Evolutionary conservation across 2,113 vertebrate genomes (phyloP).

Genomic region (Podiceps cristatus): DNA sequence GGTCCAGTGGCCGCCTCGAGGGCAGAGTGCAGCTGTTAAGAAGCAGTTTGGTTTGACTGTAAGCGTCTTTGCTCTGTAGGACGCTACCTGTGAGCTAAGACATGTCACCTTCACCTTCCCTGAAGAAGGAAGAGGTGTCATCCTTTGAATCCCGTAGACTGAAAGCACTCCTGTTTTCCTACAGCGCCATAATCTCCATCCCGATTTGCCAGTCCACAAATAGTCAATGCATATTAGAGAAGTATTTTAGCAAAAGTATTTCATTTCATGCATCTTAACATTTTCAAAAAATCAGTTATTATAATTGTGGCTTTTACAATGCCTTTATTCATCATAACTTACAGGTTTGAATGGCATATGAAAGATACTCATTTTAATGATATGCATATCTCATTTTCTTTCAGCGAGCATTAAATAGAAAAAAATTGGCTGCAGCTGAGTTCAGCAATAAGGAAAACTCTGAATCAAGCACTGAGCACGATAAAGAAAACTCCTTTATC

Average conservation of each 20-base stretch:
- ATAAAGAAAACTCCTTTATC: constrained; percentile 86
- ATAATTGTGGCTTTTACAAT: background rate
- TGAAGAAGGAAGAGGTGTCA: background rate
- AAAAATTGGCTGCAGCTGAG: constrained; percentile 83
- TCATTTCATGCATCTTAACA: background rate
- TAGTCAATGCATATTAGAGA: background rate
- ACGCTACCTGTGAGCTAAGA: background rate
- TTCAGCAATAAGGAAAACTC: constrained; percentile 85
- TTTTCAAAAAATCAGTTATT: background rate
- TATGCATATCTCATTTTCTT: constrained; percentile 69
- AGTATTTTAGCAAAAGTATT: background rate
- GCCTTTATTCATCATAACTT: background rate
- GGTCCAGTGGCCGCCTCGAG: accelerated
- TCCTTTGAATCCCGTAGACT: background rate
- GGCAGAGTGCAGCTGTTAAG: background rate
- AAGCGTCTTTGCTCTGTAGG: background rate
- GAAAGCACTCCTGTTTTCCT: background rate
- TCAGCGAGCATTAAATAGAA: constrained; percentile 79
- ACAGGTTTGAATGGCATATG: background rate
- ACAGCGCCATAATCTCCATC: background rate
- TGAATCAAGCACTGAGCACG: constrained; percentile 88
- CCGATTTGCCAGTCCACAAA: background rate
- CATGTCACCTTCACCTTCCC: background rate
- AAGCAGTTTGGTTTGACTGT: background rate
- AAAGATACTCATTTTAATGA: background rate